Conservation (phyloP, 2,797 vertebrate genomes). For the Poecilia wingei region DNA sequence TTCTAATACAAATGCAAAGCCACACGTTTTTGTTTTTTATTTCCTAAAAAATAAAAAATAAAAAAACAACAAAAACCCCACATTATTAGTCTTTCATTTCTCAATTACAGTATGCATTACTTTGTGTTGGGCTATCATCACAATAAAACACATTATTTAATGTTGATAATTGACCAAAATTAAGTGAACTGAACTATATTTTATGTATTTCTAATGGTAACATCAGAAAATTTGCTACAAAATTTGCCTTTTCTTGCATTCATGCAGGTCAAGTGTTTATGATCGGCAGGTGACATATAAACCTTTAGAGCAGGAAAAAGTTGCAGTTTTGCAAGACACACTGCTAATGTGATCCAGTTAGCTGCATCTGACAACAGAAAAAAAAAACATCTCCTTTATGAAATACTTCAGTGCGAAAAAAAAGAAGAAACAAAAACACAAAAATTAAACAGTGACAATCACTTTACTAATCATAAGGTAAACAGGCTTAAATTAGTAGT, state of each 20-base stretch:
- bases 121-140: neutral
- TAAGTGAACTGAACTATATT: too few species aligned
- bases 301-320: neutral
- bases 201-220: too few species aligned
- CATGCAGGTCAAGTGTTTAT: neutral
- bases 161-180: neutral
- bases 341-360: neutral
- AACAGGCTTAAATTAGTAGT: neutral
- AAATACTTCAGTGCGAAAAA: neutral
- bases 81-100: neutral
- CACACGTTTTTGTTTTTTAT: neutral
- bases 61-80: too few species aligned
- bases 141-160: neutral
- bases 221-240: neutral
- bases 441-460: neutral
- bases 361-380: neutral
- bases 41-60: neutral
- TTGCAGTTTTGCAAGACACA: neutral
- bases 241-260: neutral
- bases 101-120: neutral
- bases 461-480: slow-evolving; percentile 25
- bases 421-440: neutral
- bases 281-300: neutral
- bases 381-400: neutral
- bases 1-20: neutral